Percentiles rank a stretch among this genome's conserved stretches.
These are phyloP conservation scores for Lepidocyrtoides sp. DNA, from an alignment of 2,888 invertebrate species.

Conservation along the genomic window DNA sequence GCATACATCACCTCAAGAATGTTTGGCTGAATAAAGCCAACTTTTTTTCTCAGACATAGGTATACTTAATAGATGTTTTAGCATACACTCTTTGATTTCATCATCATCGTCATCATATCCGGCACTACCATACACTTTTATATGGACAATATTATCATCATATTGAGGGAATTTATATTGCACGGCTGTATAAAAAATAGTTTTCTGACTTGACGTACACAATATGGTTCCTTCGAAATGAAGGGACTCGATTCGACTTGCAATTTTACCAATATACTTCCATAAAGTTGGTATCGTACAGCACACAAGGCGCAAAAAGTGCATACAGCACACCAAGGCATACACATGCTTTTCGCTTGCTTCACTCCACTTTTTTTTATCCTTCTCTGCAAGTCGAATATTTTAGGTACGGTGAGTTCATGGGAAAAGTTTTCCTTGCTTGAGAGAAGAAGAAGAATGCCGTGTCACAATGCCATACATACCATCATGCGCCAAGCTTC, in stretches of 20 bases:
- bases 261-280: not conserved
- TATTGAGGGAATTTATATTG: conserved; percentile 25
- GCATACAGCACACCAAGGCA: conserved; percentile 50
- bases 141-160: conserved; percentile 28
- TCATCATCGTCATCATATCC: not conserved
- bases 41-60: not conserved
- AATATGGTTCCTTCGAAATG: conserved; percentile 66
- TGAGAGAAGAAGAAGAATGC: conserved; percentile 39
- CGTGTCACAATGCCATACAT: conserved; percentile 33
- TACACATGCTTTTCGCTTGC: not conserved
- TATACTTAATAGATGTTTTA: not conserved
- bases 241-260: not conserved
- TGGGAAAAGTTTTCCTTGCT: conserved; percentile 64
- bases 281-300: not conserved
- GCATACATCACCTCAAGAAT: conserved; percentile 24
- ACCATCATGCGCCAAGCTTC: conserved; percentile 45
- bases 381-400: not conserved
- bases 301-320: conserved; percentile 25
- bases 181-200: conserved; percentile 31
- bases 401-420: conserved; percentile 54
- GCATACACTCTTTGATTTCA: conserved; percentile 44
- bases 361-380: conserved; percentile 18
- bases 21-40: not conserved
- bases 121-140: conserved; percentile 3
- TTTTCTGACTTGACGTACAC: conserved; percentile 39